Conservation (phyloP, 2,113 vertebrate genomes). For the Ardeotis arabs region DNA sequence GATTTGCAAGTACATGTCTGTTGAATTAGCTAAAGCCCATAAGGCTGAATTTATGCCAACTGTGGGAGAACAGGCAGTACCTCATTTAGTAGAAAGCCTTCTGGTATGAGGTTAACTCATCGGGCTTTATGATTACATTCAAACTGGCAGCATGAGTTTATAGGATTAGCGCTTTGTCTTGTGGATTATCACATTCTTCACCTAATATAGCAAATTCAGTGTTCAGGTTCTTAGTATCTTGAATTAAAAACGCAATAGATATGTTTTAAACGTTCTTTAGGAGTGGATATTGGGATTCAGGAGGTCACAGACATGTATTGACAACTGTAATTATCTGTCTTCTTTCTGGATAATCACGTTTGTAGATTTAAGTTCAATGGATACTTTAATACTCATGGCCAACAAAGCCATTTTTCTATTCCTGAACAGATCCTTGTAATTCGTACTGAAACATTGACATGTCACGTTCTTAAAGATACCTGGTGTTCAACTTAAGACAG, state of each 20-base stretch:
- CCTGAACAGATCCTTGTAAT: not conserved
- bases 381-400: not conserved
- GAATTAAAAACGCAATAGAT: not conserved
- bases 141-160: not conserved
- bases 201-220: not conserved
- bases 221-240: not conserved
- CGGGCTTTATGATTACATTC: not conserved
- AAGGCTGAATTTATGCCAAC: constrained; percentile 6
- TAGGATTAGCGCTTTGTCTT: not conserved
- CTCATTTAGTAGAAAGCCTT: constrained; percentile 23
- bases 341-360: not conserved
- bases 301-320: not conserved
- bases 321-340: not conserved
- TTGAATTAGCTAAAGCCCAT: not conserved
- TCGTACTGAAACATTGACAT: not conserved
- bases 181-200: not conserved
- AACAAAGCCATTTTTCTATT: not conserved
- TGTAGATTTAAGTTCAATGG: not conserved
- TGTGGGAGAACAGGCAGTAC: not conserved
- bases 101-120: constrained; percentile 29
- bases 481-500: not conserved
- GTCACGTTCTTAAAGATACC: not conserved
- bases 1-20: not conserved
- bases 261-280: not conserved
- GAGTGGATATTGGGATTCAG: not conserved